Evolutionary conservation across 2,797 vertebrate genomes (phyloP).

Genomic region (Epinephelus malabaricus): DNA sequence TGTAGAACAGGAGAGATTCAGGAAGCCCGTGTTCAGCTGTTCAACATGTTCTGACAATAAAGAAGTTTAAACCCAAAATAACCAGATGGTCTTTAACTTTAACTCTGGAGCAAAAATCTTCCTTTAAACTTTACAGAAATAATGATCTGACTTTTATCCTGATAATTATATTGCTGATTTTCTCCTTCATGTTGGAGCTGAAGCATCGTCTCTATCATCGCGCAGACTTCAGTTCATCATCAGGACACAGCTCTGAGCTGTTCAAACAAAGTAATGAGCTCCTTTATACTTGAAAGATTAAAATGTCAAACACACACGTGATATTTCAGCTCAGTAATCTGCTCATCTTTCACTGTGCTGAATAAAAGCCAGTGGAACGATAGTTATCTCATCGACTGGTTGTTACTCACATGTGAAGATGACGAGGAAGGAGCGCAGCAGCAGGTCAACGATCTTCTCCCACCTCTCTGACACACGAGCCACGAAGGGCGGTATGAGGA

Average conservation of each 20-base stretch:
- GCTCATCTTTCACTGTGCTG: no score
- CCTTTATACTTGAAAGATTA: background rate
- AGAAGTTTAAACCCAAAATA: no score
- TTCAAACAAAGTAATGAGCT: background rate
- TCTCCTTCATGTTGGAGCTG: background rate
- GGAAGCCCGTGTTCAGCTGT: no score
- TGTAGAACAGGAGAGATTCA: no score
- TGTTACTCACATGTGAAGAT: slow-evolving; percentile 91
- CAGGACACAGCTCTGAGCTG: background rate
- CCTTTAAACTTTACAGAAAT: no score
- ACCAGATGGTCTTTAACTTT: no score
- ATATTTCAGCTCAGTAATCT: no score
- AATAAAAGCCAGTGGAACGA: no score
- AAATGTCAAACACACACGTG: no score
- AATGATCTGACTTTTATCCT: no score
- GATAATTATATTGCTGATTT: background rate
- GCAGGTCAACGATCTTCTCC: slow-evolving; percentile 85
- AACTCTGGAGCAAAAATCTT: no score
- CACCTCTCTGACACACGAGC: slow-evolving; percentile 85
- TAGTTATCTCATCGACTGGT: fast-evolving
- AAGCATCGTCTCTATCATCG: background rate
- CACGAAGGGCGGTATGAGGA: slow-evolving; percentile 88
- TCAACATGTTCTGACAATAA: no score
- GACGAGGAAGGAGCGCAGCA: slow-evolving; percentile 88
- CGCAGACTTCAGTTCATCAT: background rate